These are phyloP conservation scores for Leptopilina syphax DNA, from an alignment of 2,888 invertebrate species.

Conservation along the genomic window DNA sequence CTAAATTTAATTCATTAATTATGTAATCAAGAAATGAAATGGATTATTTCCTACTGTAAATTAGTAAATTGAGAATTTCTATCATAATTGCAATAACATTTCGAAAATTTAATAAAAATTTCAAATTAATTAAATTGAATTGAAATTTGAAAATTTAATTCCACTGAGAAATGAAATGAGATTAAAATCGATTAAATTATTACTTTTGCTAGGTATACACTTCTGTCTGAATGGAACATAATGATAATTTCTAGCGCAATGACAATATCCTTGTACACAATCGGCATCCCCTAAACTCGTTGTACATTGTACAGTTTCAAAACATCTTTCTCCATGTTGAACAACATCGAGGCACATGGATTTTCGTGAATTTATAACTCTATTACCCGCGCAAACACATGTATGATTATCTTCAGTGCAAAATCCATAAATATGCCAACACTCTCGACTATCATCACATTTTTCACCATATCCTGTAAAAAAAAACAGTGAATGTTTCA, in stretches of 20 bases:
- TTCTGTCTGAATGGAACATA: background rate
- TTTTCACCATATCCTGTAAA: conserved; percentile 4
- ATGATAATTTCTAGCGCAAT: background rate
- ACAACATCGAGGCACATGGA: conserved; percentile 5
- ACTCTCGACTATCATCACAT: conserved; percentile 10
- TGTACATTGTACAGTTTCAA: conserved; percentile 20
- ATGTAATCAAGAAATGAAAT: too few relatives aligned
- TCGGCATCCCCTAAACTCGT: background rate
- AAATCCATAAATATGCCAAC: background rate
- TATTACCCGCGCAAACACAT: background rate
- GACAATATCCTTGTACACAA: background rate
- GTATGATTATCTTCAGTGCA: background rate
- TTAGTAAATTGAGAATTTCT: too few relatives aligned
- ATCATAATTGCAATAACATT: too few relatives aligned
- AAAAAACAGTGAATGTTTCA: background rate
- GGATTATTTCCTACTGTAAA: too few relatives aligned
- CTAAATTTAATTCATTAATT: too few relatives aligned
- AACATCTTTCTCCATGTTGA: background rate
- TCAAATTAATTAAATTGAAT: background rate
- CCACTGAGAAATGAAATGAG: background rate
- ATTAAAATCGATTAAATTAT: background rate
- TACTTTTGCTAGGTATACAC: conserved; percentile 8
- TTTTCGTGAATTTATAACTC: background rate
- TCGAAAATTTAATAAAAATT: background rate
- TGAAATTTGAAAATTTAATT: background rate